Base-by-base conservation (phyloP, 1,140 invertebrate genomes). In the Theocolax elegans region DNA sequence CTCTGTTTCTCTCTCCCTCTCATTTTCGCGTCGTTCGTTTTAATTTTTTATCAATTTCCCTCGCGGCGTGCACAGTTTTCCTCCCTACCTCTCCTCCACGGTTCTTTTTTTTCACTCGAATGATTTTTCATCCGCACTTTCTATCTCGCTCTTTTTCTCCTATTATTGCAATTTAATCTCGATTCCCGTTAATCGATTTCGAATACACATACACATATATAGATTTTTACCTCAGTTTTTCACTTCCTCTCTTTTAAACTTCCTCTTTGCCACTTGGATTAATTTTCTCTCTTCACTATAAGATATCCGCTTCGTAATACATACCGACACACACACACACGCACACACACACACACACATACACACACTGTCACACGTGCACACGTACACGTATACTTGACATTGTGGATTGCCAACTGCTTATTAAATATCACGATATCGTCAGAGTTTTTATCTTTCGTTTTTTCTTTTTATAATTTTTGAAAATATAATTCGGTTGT, bases 21-120 rank as follows among this genome's bases (percentile, higher is more conserved):
- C 21, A 56, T 58, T 67, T 67, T 56, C 13, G 13, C 51, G 35
- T 27, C 49, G 38, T 56, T 56, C 27, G 51, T 67, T 56, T 67
- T 67, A 56, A 56, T 56, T 58, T 58, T 60, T 68, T 60, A 60
- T 60, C 31, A 35, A 60, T 60, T 60, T 54, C 10, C 48, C 62
- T 49, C n/a, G n/a, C 58, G 58, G n/a, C n/a, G n/a, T n/a, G n/a
- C n/a, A n/a, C n/a, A 10, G 27, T 19, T 19, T 27, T 40, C 12
- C 17, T 35, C 8, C 19, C 38, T 21, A 15, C 27, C 13, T 1
- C 23, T 9, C 12, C 23, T 15, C 10, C 10, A 6, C 10, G 31
- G 31, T 35, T 35, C 29, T 23, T 6, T 12, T 21, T 53, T 65
- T 51, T 25, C 35, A 40, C 31, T n/a, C 63, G 31, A 9, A 65